A percentile compares a stretch with the other conserved stretches of the same genome.
phyloP scores from a whole-genome alignment of 2,113 vertebrate genomes.

The Poeciliopsis turrubarensis region DNA sequence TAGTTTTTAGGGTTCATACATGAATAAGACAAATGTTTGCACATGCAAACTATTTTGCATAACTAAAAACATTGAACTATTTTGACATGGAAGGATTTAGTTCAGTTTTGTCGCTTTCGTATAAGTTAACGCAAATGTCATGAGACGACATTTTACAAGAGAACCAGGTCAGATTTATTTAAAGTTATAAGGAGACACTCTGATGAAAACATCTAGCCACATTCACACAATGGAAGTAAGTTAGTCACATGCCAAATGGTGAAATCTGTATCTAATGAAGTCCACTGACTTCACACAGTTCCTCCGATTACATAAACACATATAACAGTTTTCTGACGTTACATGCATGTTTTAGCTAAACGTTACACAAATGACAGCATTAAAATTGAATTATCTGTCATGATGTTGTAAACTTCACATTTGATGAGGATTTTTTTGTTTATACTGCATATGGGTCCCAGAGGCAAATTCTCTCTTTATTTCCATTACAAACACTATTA shows the following conservation, averaged over 20 bases:
- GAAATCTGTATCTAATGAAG: neutral
- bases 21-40: neutral
- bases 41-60: too few species aligned
- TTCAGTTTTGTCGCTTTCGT: neutral
- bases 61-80: too few species aligned
- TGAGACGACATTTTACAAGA: neutral
- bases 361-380: neutral
- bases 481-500: slow-evolving; percentile 3
- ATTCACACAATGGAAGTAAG: neutral
- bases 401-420: neutral
- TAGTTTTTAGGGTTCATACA: neutral
- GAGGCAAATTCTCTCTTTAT: neutral
- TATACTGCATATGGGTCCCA: neutral
- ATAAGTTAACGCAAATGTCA: neutral
- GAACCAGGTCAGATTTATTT: neutral
- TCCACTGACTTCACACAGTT: neutral
- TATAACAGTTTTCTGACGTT: neutral
- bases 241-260: neutral
- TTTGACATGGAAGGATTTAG: neutral
- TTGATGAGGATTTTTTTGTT: neutral
- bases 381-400: neutral
- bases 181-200: too few species aligned
- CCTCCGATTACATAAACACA: too few species aligned
- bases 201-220: too few species aligned
- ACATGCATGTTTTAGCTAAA: neutral